Percentiles rank a stretch among this genome's conserved stretches.
Conservation (phyloP, 2,888 invertebrate genomes). For the Meteorus cinctellus region DNA sequence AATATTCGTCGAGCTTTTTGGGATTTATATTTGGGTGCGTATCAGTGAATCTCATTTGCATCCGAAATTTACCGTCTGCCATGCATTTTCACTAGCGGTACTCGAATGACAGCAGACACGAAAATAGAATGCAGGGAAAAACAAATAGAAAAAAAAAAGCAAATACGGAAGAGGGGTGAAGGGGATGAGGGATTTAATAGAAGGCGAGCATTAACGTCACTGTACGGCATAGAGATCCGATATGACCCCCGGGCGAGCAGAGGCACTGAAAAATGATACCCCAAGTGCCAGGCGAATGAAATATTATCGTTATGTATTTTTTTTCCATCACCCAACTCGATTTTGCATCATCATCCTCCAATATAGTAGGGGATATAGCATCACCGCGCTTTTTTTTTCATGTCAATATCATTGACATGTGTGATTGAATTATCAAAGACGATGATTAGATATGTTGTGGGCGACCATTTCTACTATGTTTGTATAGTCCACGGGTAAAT, state of each 20-base stretch:
- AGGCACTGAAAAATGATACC: slow-evolving; percentile 69
- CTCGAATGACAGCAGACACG: slow-evolving; percentile 34
- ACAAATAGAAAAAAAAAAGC: background rate
- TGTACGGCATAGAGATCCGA: slow-evolving; percentile 59
- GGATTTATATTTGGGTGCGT: slow-evolving; percentile 70
- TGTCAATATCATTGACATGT: background rate
- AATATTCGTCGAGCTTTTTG: slow-evolving; percentile 66
- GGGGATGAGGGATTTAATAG: slow-evolving; percentile 38
- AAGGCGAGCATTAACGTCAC: slow-evolving; percentile 41
- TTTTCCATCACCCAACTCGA: slow-evolving; percentile 11
- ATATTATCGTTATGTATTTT: slow-evolving; percentile 64
- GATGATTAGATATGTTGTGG: background rate
- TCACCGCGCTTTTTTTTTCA: background rate
- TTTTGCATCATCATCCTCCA: background rate
- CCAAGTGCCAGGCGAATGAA: slow-evolving; percentile 63
- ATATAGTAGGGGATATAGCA: background rate
- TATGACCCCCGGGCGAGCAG: slow-evolving; percentile 60
- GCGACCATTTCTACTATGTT: background rate
- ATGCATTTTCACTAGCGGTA: slow-evolving; percentile 48
- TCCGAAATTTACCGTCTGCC: slow-evolving; percentile 66
- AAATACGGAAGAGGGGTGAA: slow-evolving; percentile 8
- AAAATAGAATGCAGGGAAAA: slow-evolving; percentile 20
- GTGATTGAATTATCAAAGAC: background rate
- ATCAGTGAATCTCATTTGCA: slow-evolving; percentile 71
- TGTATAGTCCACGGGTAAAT: background rate